Base-by-base conservation (phyloP, 2,888 invertebrate genomes). In the Cartodere bifasciata region DNA sequence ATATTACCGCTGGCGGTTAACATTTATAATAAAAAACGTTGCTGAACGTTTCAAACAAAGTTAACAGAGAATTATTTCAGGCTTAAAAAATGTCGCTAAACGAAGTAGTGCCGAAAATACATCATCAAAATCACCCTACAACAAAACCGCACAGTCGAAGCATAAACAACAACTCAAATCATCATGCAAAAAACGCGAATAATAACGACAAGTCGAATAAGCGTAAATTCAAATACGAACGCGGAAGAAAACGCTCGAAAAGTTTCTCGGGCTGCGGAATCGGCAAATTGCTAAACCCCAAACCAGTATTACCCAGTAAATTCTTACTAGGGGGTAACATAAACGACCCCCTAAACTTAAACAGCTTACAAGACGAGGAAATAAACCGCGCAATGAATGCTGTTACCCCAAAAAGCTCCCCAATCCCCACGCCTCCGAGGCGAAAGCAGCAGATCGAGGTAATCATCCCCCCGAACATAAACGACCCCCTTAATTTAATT, bases 261-360 rank as follows among this genome's bases (percentile, higher is more conserved):
- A 75, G 72, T 49, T 76, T 77, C 46, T 70, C 72, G 14, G 66
- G 70, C 13, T 66, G 58, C 31, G 44, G 52, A 4, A 31, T 44
- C n/a, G 35, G 42, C 4, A 50, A 49, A 36, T 40, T 52, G 23
- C 52, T 56, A 28, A 65, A 72, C 44, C 75, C 77, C 2, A 84
- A 85, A 53, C 71, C 71, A 32, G 83, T 88, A 47, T 79, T 88
- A 29, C 92, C 94, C 1, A 88, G 88, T 1, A 91, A 91, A 58
- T 94, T 95, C 61, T 63, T 90, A 3, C 69, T 94, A 2, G 95
- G 94, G 24, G 95, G 94, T 5, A 94, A 90, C 58, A 92, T 92
- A 43, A 82, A 82, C 43, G 95, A 95, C 66, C 95, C 94, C 0
- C 62, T 95, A 25, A 95, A 95, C 63, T 62, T 95, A 37, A 90